Evolutionary conservation across 2,888 invertebrate species (phyloP).

Genomic region (Trachelus tabidus): DNA sequence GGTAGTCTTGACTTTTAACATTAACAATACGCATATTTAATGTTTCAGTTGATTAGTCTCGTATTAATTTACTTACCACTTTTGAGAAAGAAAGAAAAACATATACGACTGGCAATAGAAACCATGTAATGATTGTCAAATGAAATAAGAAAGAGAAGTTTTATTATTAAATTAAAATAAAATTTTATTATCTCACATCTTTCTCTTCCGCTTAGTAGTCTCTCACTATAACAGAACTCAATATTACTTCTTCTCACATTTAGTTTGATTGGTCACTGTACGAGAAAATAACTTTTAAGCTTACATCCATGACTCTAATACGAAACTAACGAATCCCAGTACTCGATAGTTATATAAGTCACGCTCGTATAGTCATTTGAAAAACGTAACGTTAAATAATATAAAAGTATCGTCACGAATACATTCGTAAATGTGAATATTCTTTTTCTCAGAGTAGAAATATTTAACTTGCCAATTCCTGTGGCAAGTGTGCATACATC

Average conservation of each 20-base stretch:
- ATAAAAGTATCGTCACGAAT: constrained; percentile 28
- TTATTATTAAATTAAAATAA: constrained; percentile 50
- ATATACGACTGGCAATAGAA: not conserved
- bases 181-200: constrained; percentile 47
- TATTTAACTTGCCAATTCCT: not conserved
- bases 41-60: not conserved
- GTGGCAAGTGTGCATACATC: not conserved
- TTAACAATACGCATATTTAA: not conserved
- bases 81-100: not conserved
- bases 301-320: constrained; percentile 11
- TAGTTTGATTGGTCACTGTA: not conserved
- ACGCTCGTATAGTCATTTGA: constrained; percentile 11
- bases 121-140: not conserved
- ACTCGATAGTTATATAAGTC: constrained; percentile 28
- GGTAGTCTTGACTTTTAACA: not conserved
- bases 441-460: not conserved
- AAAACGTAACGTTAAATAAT: constrained; percentile 28
- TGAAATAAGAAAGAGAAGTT: not conserved
- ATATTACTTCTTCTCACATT: not conserved
- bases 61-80: not conserved
- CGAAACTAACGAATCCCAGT: constrained; percentile 11
- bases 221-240: constrained; percentile 33
- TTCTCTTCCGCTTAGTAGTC: not conserved
- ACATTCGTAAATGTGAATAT: not conserved
- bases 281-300: not conserved